phyloP scores from a whole-genome alignment of 2,113 vertebrate genomes.

The Datnioides undecimradiatus region DNA sequence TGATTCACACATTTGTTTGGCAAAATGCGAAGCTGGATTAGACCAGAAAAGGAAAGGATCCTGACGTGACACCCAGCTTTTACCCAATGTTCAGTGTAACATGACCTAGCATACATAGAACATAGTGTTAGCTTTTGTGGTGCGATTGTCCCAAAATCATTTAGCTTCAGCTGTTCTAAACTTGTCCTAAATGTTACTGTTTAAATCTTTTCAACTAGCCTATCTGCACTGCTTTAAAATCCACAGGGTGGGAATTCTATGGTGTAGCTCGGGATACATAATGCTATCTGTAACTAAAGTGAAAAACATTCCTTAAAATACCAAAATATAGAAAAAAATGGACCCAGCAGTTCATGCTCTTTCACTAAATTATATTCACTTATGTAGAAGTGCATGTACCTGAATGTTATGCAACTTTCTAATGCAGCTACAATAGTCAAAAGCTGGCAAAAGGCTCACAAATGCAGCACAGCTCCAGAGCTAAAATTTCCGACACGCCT shows the following conservation, averaged over 20 bases:
- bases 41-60: background rate
- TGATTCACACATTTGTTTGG: background rate
- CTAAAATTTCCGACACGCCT: background rate
- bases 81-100: background rate
- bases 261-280: background rate
- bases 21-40: background rate
- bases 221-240: background rate
- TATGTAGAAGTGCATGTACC: background rate
- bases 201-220: too few relatives aligned
- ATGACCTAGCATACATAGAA: too few relatives aligned
- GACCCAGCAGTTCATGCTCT: background rate
- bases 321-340: background rate
- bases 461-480: background rate
- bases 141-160: background rate
- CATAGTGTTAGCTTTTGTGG: background rate
- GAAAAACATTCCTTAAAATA: background rate
- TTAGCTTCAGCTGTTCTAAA: too few relatives aligned
- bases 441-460: background rate
- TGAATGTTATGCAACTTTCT: background rate
- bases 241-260: background rate
- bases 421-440: background rate
- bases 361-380: background rate
- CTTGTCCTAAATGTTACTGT: too few relatives aligned
- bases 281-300: background rate
- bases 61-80: background rate